Conservation (phyloP, 2,888 invertebrate species). For the Tetragonisca angustula region DNA sequence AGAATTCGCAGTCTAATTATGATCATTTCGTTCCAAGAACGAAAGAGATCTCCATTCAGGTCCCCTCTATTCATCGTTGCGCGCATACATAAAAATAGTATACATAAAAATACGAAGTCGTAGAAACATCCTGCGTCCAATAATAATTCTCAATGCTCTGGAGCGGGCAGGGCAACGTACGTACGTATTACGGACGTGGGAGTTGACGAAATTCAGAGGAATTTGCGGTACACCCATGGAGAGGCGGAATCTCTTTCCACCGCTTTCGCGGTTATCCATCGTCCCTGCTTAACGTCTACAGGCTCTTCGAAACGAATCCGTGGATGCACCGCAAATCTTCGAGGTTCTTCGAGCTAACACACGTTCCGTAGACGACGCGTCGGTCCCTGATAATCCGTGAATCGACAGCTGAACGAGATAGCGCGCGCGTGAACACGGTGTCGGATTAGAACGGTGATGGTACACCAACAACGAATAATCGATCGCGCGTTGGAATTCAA, state of each 20-base stretch:
- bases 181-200: no score
- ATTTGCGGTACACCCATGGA: not conserved
- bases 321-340: constrained; percentile 1
- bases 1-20: not conserved
- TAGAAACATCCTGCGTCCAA: not conserved
- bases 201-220: not conserved
- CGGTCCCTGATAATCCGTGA: constrained; percentile 14
- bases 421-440: not conserved
- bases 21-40: not conserved
- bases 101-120: not conserved
- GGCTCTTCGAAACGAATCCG: constrained; percentile 1
- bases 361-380: not conserved
- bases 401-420: constrained; percentile 22
- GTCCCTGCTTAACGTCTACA: not conserved
- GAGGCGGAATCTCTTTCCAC: not conserved
- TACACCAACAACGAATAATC: constrained; percentile 20
- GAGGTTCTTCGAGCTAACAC: not conserved
- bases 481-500: constrained; percentile 27
- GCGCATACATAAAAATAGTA: no score
- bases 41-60: not conserved
- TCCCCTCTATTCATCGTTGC: not conserved
- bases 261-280: not conserved
- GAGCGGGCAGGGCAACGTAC: not conserved
- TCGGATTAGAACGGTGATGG: constrained; percentile 11
- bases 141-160: not conserved